Percentiles rank a stretch among this genome's conserved stretches.
Evolutionary conservation across 2,888 invertebrate species (phyloP).

Genomic region (Chrysotoxum bicinctum): DNA sequence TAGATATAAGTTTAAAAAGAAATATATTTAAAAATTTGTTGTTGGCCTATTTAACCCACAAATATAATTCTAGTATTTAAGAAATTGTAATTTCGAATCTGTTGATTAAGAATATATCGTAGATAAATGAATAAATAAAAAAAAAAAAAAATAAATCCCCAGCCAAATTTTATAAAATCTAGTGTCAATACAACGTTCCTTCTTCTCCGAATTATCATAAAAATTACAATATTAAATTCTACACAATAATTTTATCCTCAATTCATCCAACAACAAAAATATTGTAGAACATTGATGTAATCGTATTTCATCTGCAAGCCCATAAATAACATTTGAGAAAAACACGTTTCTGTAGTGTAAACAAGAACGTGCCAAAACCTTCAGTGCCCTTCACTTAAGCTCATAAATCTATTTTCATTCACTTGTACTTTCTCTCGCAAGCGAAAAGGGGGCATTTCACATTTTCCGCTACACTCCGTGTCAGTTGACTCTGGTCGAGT

Average conservation of each 20-base stretch:
- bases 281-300: background rate
- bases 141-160: too few relatives aligned
- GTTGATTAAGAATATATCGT: too few relatives aligned
- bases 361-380: background rate
- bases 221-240: background rate
- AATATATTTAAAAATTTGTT: too few relatives aligned
- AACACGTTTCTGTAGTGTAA: background rate
- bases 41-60: too few relatives aligned
- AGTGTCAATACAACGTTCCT: background rate
- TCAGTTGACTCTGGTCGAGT: background rate
- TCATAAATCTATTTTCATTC: slow-evolving; percentile 22
- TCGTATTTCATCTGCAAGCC: background rate
- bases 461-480: background rate
- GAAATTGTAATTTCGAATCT: too few relatives aligned
- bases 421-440: background rate
- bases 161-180: too few relatives aligned
- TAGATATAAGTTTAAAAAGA: too few relatives aligned
- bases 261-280: background rate
- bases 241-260: background rate
- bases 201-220: background rate
- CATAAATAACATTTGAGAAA: background rate
- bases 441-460: background rate
- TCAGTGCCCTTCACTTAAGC: background rate
- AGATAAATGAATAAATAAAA: too few relatives aligned
- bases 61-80: too few relatives aligned